Base-by-base conservation (phyloP, 2,888 invertebrate species). In the Cryptus viduatorius region DNA sequence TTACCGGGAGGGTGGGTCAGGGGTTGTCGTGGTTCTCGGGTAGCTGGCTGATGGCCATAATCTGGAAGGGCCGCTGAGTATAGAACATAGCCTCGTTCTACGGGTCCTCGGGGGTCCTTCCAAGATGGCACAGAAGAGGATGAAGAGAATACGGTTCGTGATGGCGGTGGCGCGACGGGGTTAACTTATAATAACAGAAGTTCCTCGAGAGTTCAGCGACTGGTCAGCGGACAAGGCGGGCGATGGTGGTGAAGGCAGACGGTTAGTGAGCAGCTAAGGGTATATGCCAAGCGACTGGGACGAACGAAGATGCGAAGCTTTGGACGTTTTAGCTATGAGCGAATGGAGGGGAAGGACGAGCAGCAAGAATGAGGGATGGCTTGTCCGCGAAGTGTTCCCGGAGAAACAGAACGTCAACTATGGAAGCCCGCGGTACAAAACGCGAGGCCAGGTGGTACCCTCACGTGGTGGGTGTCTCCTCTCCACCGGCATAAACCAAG, bases 151-250 rank as follows among this genome's bases (percentile, higher is more conserved):
- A 82, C 73, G 81, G 72, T 78, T 85, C 44, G 69, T 71, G 72
- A 24, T 42, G 77, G 72, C 12, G 59, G 44, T 24, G 76, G 79
- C 68, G 75, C 84, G 79, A 79, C 71, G 89, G 91, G 92, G 93
- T 93, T 92, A 93, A 93, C 93, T 93, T 93, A 93, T 93, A 93
- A 93, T 93, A 93, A 93, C 93, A 93, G 91, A 93, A 93, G 93
- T 93, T 93, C 89, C 90, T 90, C 82, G 90, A 90, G 92, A 93
- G 93, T 92, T 92, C 89, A 90, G 90, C 88, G 92, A 91, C 93
- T 91, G 93, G 93, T 91, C 92, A 92, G 88, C 87, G 89, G 89
- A 4, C 37, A 37, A 37, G 37, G 90, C 89, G 37, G 75, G 68
- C 37, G 65, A 64, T 79, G 82, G 42, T 37, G 56, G 56, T 24